Evolutionary conservation across 2,888 invertebrate species (phyloP), one percentile per base, ranked within the genome.

Genomic region (Epirrita christyi): DNA sequence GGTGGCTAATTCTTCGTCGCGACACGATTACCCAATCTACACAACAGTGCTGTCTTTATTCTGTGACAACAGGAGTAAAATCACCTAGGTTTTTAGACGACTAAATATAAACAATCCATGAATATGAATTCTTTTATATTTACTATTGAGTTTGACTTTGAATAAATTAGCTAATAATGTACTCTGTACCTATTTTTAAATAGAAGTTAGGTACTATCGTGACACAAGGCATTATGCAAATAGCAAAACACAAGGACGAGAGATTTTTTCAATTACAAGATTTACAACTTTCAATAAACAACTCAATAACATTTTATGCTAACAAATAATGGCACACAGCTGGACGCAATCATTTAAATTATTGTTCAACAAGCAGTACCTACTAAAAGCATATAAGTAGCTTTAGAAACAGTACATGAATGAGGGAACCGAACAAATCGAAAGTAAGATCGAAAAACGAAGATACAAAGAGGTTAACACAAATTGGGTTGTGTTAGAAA

Each of bases 281-380:
- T 55, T 52, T 55, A 59, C 52, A 58, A 54, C 48, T 46, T 52
- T 48, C 63, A 63, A 64, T 59, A 62, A 62, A 66, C 48, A 63
- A 55, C 43, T 43, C 54, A 52, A 59, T 64, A 51, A 50, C 60
- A 51, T 49, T 57, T 55, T 48, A 63, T 58, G 59, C 56, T 55
- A 63, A 64, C 61, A 46, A 55, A 67, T 49, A 40, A 57, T 58
- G 48, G 55, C 61, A 52, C 61, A 11, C 67, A 64, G 63, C 60
- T 63, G 63, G 64, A 52, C 40, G 49, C 61, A 58, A 63, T 63
- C 57, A 15, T 29, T 63, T 47, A 55, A 54, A 63, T 55, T 52
- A 58, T 61, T 56, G 58, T 46, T 42, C 47, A 64, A 61, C 54
- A 49, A 51, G 42, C 36, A 42, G 9, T 44, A 38, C 10, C 13